Conservation (phyloP, 2,113 vertebrate genomes). For the Trogon surrucura region DNA sequence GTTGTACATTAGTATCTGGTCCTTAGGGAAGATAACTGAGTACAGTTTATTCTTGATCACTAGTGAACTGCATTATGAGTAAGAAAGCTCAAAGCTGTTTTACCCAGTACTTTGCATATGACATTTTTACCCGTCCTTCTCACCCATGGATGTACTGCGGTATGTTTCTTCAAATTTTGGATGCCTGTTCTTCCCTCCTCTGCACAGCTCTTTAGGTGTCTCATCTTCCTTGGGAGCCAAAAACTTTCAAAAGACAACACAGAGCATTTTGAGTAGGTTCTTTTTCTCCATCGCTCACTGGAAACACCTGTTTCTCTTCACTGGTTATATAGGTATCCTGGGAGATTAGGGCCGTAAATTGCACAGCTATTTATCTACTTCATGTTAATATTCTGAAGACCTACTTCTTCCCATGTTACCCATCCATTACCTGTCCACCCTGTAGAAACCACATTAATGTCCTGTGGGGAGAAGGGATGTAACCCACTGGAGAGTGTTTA, state of each 20-base stretch:
- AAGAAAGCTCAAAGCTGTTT: neutral
- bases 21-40: neutral
- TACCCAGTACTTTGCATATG: neutral
- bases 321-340: neutral
- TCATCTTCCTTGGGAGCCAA: neutral
- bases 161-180: neutral
- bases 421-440: neutral
- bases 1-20: neutral
- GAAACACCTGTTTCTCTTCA: neutral
- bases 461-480: neutral
- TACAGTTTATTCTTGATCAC: neutral
- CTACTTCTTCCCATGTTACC: neutral
- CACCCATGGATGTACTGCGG: neutral
- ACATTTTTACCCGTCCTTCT: neutral
- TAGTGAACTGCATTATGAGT: neutral
- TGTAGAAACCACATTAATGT: neutral
- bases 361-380: neutral
- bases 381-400: neutral
- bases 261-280: neutral
- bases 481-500: neutral
- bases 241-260: neutral
- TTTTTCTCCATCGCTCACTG: neutral
- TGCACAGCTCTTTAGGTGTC: neutral
- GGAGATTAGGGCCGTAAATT: neutral
- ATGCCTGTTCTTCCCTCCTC: neutral